Evolutionary conservation across 2,797 vertebrate species (phyloP).

Genomic region (Neopelma chrysocephalum): DNA sequence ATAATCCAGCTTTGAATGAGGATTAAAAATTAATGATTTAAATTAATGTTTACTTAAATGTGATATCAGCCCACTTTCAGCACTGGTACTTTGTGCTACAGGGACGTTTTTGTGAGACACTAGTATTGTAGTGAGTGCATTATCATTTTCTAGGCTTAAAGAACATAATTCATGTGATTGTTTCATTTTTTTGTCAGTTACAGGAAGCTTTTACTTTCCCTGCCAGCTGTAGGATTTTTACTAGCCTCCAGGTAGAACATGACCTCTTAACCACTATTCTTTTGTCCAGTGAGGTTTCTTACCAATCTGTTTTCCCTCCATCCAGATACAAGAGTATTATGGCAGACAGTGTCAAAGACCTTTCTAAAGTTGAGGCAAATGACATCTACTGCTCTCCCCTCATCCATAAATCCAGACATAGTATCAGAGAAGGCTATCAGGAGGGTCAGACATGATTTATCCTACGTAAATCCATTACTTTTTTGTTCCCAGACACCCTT

Average conservation of each 20-base stretch:
- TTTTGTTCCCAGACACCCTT: background rate
- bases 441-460: background rate
- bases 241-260: background rate
- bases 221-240: background rate
- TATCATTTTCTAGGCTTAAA: background rate
- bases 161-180: background rate
- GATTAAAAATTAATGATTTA: background rate
- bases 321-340: background rate
- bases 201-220: background rate
- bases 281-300: background rate
- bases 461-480: background rate
- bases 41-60: background rate
- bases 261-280: background rate
- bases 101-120: background rate
- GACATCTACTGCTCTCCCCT: background rate
- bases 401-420: background rate
- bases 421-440: background rate
- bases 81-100: background rate
- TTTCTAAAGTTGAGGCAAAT: background rate
- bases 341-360: background rate
- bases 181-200: background rate
- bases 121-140: rapidly evolving
- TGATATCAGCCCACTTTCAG: background rate
- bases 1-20: background rate
- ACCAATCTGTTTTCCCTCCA: background rate